Evolutionary conservation across 1,140 invertebrate genomes (phyloP), one percentile per base, ranked within the genome.

Genomic region (Pseudomyrmex cubaensis): DNA sequence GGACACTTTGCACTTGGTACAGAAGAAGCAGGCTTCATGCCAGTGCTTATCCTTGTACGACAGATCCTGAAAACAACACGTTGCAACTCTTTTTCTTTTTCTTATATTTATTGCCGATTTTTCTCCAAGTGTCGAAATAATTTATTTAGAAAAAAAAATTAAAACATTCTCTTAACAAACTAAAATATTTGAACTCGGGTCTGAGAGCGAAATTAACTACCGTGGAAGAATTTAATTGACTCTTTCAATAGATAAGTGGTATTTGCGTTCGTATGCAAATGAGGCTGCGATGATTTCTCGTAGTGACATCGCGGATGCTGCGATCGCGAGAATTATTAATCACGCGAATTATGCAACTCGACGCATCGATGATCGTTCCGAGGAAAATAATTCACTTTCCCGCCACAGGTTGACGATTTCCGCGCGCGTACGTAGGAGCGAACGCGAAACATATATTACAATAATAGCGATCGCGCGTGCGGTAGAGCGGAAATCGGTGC

Each of bases 11-110:
- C 99, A 99, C 95, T 99, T 99, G 94, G 96, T 97, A 96, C 99
- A 99, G 90, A 99, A 96, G 97, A 99, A 99, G 94, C 99, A 99
- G 57, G 97, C 97, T 95, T 99, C 99, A 95, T 99, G 99, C 99
- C 99, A 99, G 94, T 99, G 99, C 95, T 99, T 99, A 94, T 99
- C 99, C 95, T 99, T 99, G 96, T 99, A 99, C 64, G 99, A 99
- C 93, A 99, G 95, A 96, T 99, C 99, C 99, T 99, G 95, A 15
- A 95, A 94, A 88, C 1, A 2, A 50, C 7, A 80, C 12, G 22
- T 48, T 72, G 35, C 35, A 72, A 20, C 8, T 1, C 44, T 64
- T 50, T 52, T 35, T 48, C 10, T 44, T 8, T 5, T 2, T 7
- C 12, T 73, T 10, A 61, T 44, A 46, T 59, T 25, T 52, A 1